Conservation (phyloP, 2,888 invertebrate genomes). For the Mesorhabditis sp. region DNA sequence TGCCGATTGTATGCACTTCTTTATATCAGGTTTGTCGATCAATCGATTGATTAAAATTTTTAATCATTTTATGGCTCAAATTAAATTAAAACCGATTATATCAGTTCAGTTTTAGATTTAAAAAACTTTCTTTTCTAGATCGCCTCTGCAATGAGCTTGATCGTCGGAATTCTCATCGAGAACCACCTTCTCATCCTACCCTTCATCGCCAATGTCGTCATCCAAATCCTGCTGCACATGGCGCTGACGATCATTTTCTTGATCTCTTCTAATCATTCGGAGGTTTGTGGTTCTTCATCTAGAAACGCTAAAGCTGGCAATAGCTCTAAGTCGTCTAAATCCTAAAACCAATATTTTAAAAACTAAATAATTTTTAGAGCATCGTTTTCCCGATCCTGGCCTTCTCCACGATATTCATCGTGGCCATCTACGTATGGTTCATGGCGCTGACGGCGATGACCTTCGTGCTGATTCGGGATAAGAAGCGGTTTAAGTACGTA, state of each 20-base stretch:
- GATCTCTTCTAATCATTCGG: background rate
- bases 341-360: background rate
- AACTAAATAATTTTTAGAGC: conserved; percentile 11
- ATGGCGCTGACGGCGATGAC: conserved; percentile 37
- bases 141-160: conserved; percentile 34
- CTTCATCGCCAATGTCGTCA: conserved; percentile 23
- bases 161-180: conserved; percentile 39
- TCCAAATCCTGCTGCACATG: conserved; percentile 4
- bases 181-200: conserved; percentile 37
- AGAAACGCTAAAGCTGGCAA: background rate
- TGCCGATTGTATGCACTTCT: background rate
- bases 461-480: conserved; percentile 43
- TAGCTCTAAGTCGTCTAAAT: background rate
- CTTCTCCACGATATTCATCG: conserved; percentile 25
- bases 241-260: conserved; percentile 3
- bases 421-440: conserved; percentile 41
- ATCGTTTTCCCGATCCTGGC: conserved; percentile 16
- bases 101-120: too few species aligned
- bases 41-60: background rate
- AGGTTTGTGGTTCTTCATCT: background rate
- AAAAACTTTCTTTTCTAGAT: conserved; percentile 19
- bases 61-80: too few species aligned
- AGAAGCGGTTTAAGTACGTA: conserved; percentile 15
- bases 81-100: too few species aligned
- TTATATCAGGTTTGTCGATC: background rate